Evolutionary conservation across 37 sponge, comb jelly and placozoan species (phyloP).

Genomic region (Ianthella basta): DNA sequence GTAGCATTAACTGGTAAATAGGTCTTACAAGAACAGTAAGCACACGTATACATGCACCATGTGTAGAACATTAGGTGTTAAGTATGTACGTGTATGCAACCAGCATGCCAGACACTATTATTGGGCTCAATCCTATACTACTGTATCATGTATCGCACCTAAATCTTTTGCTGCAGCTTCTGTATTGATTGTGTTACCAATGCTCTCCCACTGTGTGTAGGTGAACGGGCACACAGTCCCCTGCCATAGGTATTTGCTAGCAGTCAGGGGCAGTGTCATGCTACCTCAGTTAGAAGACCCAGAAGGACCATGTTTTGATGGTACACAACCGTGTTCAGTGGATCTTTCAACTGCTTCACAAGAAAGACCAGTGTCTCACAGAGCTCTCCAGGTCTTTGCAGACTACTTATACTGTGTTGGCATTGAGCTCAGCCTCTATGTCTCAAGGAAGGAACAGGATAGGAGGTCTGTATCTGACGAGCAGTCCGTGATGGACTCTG

Average conservation of each 20-base stretch:
- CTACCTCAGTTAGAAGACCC: not conserved
- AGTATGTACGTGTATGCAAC: no score
- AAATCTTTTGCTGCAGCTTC: no score
- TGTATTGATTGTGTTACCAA: no score
- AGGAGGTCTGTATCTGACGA: not conserved
- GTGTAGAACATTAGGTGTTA: no score
- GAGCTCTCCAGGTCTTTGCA: not conserved
- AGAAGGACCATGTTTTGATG: not conserved
- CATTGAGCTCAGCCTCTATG: not conserved
- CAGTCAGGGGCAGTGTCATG: not conserved
- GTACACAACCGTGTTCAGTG: not conserved
- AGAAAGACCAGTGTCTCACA: not conserved
- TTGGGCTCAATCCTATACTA: no score
- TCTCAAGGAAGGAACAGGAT: not conserved
- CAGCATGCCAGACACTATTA: no score
- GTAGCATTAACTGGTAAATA: no score
- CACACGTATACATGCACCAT: no score
- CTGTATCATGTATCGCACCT: no score
- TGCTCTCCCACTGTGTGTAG: no score
- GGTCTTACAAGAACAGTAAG: no score
- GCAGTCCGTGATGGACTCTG: no score
- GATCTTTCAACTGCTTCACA: not conserved
- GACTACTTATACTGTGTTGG: constrained; percentile 10
- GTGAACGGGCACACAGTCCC: not conserved
- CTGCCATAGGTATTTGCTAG: not conserved